phyloP scores from a whole-genome alignment of 2,888 invertebrate species.

The Luperina nickerlii region DNA sequence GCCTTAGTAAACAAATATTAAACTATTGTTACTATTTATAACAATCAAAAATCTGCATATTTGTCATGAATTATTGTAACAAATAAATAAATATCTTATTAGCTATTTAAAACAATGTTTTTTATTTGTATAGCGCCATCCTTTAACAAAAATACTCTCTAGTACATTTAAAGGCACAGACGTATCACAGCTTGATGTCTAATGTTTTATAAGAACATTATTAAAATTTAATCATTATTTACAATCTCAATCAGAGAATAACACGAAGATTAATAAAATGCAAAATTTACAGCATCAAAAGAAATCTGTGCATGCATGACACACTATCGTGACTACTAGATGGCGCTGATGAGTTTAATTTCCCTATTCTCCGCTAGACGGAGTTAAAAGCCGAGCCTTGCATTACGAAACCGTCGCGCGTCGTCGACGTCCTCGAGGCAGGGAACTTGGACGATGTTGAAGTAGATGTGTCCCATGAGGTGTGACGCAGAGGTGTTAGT shows the following conservation, averaged over 20 bases:
- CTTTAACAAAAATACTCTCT: constrained; percentile 73
- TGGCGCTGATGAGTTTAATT: constrained; percentile 79
- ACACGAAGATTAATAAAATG: constrained; percentile 59
- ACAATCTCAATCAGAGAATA: constrained; percentile 67
- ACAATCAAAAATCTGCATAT: constrained; percentile 59
- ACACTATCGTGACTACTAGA: constrained; percentile 74
- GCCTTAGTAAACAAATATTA: constrained; percentile 51
- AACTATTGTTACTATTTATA: constrained; percentile 58
- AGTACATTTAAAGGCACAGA: constrained; percentile 87
- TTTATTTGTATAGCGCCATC: constrained; percentile 84
- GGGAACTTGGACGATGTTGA: constrained; percentile 94
- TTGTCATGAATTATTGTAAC: constrained; percentile 66
- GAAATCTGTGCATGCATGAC: constrained; percentile 80
- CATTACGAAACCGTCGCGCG: constrained; percentile 87
- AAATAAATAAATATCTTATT: constrained; percentile 77
- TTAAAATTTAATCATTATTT: constrained; percentile 74
- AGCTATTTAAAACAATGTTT: constrained; percentile 69
- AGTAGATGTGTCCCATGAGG: constrained; percentile 96
- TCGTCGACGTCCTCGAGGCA: constrained; percentile 91
- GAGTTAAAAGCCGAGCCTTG: constrained; percentile 88
- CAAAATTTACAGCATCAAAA: constrained; percentile 60
- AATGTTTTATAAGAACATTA: constrained; percentile 75
- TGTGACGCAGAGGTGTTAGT: constrained; percentile 93
- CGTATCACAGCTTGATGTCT: constrained; percentile 88
- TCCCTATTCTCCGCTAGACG: constrained; percentile 74